phyloP scores from a whole-genome alignment of 2,113 vertebrate genomes.

The Zosterops lateralis region DNA sequence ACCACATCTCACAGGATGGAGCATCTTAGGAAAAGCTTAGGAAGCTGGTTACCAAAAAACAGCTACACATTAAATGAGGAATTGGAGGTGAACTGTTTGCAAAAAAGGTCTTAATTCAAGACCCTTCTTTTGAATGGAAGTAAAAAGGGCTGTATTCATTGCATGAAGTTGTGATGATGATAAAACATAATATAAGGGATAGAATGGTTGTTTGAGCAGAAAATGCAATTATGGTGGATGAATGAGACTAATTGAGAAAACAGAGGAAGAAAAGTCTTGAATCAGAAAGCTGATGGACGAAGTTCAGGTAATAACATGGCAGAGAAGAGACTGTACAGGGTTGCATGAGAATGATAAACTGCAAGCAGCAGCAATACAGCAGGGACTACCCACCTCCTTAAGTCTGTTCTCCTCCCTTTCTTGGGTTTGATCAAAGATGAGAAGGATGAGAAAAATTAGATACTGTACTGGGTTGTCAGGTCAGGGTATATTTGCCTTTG shows the following conservation, averaged over 20 bases:
- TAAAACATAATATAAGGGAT: neutral
- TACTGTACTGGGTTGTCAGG: slow-evolving; percentile 1
- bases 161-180: neutral
- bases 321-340: neutral
- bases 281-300: neutral
- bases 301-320: neutral
- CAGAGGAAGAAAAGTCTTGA: neutral
- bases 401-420: neutral
- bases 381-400: neutral
- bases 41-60: neutral
- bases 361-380: neutral
- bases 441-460: slow-evolving; percentile 6
- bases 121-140: neutral
- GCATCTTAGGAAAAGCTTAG: neutral
- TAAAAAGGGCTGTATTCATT: neutral
- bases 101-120: neutral
- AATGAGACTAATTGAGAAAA: neutral
- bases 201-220: neutral
- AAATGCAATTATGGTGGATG: neutral
- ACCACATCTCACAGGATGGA: neutral
- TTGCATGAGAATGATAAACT: neutral
- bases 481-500: neutral
- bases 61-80: neutral
- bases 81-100: neutral
- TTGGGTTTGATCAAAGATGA: neutral